A percentile compares a stretch with the other conserved stretches of the same genome.
phyloP scores from a whole-genome alignment of 2,113 vertebrate species.

The Lontra canadensis region DNA sequence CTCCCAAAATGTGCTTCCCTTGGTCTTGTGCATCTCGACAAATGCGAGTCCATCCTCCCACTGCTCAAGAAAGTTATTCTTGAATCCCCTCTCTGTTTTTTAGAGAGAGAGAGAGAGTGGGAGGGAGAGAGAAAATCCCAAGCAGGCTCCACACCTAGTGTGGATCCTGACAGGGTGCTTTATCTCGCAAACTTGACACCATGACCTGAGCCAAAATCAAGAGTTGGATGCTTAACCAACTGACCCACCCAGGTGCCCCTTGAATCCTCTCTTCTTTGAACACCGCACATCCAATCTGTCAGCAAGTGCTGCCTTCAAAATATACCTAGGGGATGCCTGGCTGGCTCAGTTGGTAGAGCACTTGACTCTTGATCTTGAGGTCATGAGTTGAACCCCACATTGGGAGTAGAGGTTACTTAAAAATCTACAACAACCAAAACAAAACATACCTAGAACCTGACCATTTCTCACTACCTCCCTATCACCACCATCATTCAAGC shows the following conservation, averaged over 20 bases:
- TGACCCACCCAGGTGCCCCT: neutral
- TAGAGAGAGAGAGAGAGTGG: too few species aligned
- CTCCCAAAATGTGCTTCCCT: neutral
- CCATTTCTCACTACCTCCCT: neutral
- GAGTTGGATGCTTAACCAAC: neutral
- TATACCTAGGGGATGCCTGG: neutral
- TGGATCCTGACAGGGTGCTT: neutral
- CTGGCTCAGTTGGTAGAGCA: neutral
- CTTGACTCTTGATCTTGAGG: neutral
- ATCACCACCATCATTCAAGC: neutral
- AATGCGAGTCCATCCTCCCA: neutral
- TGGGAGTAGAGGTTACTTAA: neutral
- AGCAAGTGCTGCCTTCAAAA: conserved; percentile 6
- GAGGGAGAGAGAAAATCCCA: neutral
- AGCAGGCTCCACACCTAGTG: neutral
- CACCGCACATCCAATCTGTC: neutral
- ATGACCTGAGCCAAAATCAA: neutral
- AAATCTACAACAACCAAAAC: neutral
- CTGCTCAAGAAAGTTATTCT: neutral
- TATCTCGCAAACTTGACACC: neutral
- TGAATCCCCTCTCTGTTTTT: neutral
- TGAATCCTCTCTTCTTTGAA: neutral
- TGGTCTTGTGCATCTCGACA: neutral
- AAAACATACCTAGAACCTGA: neutral
- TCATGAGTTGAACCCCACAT: neutral